Conservation (phyloP, 2,797 vertebrate species). For the Gadopsis marmoratus region DNA sequence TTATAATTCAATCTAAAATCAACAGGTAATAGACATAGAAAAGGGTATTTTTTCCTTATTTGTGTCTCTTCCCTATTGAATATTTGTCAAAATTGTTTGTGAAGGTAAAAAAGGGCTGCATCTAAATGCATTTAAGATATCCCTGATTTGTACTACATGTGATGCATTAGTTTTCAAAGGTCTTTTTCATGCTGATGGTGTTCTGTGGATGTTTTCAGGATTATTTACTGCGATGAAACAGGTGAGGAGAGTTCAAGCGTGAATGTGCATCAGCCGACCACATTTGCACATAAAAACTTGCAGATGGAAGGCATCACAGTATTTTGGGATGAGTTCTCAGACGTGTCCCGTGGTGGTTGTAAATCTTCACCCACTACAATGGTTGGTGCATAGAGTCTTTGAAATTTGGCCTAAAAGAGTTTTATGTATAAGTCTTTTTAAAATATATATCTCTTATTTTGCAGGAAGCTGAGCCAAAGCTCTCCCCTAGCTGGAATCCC, state of each 20-base stretch:
- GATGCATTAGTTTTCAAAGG: background rate
- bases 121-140: background rate
- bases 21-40: background rate
- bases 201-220: conserved; percentile 81
- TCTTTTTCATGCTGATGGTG: background rate
- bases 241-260: conserved; percentile 92
- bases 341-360: conserved; percentile 89
- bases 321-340: conserved; percentile 97
- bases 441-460: conserved; percentile 5
- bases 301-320: conserved; percentile 93
- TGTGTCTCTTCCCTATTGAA: background rate
- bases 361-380: conserved; percentile 90
- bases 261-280: conserved; percentile 95
- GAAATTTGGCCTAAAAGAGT: background rate
- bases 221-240: conserved; percentile 95
- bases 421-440: background rate
- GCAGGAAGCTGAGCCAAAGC: conserved; percentile 96
- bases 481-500: conserved; percentile 99
- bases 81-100: background rate
- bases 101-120: background rate
- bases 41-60: background rate
- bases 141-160: background rate
- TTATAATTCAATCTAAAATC: background rate
- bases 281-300: conserved; percentile 95
- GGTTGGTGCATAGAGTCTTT: conserved; percentile 80